Evolutionary conservation across 1,140 invertebrate genomes (phyloP), one percentile per base, ranked within the genome.

Genomic region (Drosophila subpulchrella): DNA sequence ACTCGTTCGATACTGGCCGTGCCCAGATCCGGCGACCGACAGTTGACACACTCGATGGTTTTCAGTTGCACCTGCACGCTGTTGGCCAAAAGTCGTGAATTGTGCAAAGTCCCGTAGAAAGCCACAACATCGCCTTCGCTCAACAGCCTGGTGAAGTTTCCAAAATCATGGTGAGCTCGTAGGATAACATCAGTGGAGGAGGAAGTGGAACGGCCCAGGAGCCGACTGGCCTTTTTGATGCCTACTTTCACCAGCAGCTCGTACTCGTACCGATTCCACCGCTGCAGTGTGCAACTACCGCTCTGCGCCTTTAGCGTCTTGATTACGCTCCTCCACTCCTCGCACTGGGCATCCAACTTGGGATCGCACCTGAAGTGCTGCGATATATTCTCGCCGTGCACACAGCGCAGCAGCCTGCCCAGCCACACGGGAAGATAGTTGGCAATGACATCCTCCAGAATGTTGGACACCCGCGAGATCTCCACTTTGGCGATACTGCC

Each of bases 201-300:
- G 6, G 53, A 94, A 13, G 51, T 24, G 24, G 93, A 94, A 34
- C 94, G 93, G 30, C 94, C 94, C 4, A 96, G 93, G 79, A 95
- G 93, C 0, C 95, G 95, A 0, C 44, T 47, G 20, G 24, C 39
- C 0, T 48, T 62, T 34, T 44, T 53, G 0, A 94, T 94, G 67
- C 95, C 94, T 94, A 96, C 96, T 71, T 94, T 94, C 0, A 96
- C 92, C 39, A 92, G 93, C 6, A 96, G 94, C 92, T 96, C 95
- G 82, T 95, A 95, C 60, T 95, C 95, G 79, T 96, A 96, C 84
- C 93, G 93, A 91, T 96, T 95, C 93, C 95, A 96, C 44, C 94
- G 93, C 30, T 95, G 92, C n/a, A 97, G 91, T 73, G 96, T 95
- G 83, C 96, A 97, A 46, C 92, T 93, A 51, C 93, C 94, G 4